phyloP scores from a whole-genome alignment of 92 coral and sea anemone species.

The Porites evermanni region DNA sequence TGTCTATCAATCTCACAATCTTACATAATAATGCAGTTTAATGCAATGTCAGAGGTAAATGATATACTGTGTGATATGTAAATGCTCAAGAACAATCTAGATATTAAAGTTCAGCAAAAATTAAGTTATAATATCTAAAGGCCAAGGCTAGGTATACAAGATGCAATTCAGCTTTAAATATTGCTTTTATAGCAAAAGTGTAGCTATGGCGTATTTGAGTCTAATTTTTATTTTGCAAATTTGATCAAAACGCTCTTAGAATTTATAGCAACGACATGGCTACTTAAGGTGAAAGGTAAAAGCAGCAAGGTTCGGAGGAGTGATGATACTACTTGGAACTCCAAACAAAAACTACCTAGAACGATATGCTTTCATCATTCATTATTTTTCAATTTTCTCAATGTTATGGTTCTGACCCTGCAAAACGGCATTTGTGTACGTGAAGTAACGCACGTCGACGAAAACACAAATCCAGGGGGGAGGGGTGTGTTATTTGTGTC shows the following conservation, averaged over 20 bases:
- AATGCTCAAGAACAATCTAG: neutral
- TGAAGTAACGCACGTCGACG: constrained; percentile 10
- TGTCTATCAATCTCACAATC: no score
- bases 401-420: no score
- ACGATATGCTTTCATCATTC: no score
- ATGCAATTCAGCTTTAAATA: neutral
- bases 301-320: neutral
- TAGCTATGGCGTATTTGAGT: neutral
- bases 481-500: neutral
- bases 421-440: neutral
- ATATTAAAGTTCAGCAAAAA: neutral
- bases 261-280: neutral
- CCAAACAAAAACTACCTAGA: neutral
- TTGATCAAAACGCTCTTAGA: neutral
- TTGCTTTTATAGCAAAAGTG: neutral
- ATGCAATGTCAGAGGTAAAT: no score
- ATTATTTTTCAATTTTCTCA: no score
- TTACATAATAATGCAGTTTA: no score
- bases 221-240: neutral
- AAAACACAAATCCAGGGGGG: neutral
- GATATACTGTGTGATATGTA: neutral
- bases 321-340: neutral
- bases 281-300: neutral
- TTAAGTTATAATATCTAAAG: neutral
- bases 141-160: neutral